These are phyloP conservation scores for Ischnura elegans DNA, from an alignment of 2,888 invertebrate genomes.

Conservation along the genomic window DNA sequence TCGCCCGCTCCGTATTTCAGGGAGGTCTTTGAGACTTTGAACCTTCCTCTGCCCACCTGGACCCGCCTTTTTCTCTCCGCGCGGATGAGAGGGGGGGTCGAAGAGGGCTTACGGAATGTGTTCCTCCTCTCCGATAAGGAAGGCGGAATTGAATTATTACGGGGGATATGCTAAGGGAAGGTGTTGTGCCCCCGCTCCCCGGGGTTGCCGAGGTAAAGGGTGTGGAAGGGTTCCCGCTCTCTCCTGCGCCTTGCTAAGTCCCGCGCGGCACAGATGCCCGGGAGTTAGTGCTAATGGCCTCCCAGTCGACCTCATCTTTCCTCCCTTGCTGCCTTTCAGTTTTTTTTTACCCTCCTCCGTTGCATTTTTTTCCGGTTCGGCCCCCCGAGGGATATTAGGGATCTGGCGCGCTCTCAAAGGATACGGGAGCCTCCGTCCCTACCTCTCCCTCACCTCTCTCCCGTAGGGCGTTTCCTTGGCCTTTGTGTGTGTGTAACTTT, in stretches of 20 bases:
- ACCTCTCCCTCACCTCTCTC: background rate
- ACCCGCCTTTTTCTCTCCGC: constrained; percentile 25
- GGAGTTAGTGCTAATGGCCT: constrained; percentile 33
- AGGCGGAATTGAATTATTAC: constrained; percentile 56
- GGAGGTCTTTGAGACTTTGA: constrained; percentile 47
- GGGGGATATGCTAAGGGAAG: background rate
- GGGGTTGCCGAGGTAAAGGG: background rate
- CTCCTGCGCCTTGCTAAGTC: constrained; percentile 5
- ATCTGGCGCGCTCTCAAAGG: background rate
- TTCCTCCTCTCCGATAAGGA: background rate
- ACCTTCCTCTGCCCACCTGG: constrained; percentile 53
- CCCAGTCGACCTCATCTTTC: constrained; percentile 15
- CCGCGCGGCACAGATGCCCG: background rate
- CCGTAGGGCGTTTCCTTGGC: constrained; percentile 6
- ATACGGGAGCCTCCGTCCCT: background rate
- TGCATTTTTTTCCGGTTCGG: background rate
- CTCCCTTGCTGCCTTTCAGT: background rate
- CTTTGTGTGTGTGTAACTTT: constrained; percentile 22
- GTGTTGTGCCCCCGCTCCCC: background rate
- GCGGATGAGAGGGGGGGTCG: background rate
- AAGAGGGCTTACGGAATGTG: constrained; percentile 59
- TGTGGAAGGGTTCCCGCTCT: background rate
- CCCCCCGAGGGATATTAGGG: constrained; percentile 25
- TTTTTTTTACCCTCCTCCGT: background rate
- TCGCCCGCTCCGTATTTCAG: background rate